A percentile compares a stretch with the other conserved stretches of the same genome.
These are phyloP conservation scores for Aphidoletes aphidimyza DNA, from an alignment of 2,888 invertebrate species.

Conservation along the genomic window DNA sequence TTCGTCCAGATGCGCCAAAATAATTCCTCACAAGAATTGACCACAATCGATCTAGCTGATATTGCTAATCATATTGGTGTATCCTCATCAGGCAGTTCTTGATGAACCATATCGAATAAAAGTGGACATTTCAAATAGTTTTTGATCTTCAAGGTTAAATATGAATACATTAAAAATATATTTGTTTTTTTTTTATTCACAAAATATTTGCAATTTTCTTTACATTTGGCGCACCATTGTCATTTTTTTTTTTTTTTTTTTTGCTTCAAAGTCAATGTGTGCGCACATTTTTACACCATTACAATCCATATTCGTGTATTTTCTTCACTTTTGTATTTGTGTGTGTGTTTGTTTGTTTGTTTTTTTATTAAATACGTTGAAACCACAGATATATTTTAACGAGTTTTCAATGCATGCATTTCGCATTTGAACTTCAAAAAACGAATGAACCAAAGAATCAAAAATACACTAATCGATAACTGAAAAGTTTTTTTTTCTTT, in stretches of 20 bases:
- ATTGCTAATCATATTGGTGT: too few species aligned
- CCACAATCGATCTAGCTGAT: too few species aligned
- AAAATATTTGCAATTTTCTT: slow-evolving; percentile 4
- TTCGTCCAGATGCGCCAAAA: too few species aligned
- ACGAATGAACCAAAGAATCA: slow-evolving; percentile 42
- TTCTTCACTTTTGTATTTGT: background rate
- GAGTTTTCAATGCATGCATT: slow-evolving; percentile 57
- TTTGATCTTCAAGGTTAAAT: slow-evolving; percentile 7
- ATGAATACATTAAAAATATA: slow-evolving; percentile 46
- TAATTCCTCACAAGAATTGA: too few species aligned
- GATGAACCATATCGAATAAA: too few species aligned
- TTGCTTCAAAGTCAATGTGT: background rate
- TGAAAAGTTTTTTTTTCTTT: background rate
- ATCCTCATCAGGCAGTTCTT: too few species aligned
- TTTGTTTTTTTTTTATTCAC: slow-evolving; percentile 23
- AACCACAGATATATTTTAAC: slow-evolving; percentile 61
- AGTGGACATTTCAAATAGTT: slow-evolving; percentile 21
- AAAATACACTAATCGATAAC: slow-evolving; percentile 27
- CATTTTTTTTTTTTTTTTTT: background rate
- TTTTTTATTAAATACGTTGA: slow-evolving; percentile 57
- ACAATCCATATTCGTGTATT: background rate
- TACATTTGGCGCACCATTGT: background rate
- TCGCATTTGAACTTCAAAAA: slow-evolving; percentile 47
- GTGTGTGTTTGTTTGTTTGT: background rate
- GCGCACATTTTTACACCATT: background rate